Conservation (phyloP, 2,113 vertebrate species). For the Hemicordylus capensis region DNA sequence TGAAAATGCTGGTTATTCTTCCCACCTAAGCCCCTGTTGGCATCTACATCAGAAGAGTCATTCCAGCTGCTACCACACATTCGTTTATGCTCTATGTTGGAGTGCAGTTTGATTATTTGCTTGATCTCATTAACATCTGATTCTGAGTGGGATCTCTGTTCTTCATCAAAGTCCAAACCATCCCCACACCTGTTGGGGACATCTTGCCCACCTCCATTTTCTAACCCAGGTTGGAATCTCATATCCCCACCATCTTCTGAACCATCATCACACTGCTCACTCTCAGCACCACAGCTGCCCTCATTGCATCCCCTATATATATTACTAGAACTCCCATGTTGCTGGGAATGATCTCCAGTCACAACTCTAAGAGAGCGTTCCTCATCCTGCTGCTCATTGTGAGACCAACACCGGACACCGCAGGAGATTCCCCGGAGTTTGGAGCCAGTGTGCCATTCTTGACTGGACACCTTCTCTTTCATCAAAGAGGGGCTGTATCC, state of each 20-base stretch:
- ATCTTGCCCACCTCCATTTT: background rate
- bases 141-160: background rate
- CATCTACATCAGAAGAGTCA: background rate
- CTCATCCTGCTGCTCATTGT: background rate
- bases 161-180: background rate
- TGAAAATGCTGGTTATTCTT: background rate
- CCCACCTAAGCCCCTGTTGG: background rate
- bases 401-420: background rate
- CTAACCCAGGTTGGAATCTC: background rate
- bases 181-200: too few species aligned
- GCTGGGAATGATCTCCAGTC: background rate
- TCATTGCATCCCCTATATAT: background rate
- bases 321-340: background rate
- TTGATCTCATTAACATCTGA: background rate
- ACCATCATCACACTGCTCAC: background rate
- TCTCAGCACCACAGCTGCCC: fast-evolving
- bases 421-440: background rate
- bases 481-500: background rate
- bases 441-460: background rate
- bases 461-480: background rate
- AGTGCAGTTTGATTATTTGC: background rate
- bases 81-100: background rate
- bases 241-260: background rate
- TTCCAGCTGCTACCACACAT: background rate
- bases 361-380: background rate